Percentiles rank a stretch among this genome's conserved stretches.
phyloP scores from a whole-genome alignment of 2,888 invertebrate genomes.

The Erpobdella octoculata region DNA sequence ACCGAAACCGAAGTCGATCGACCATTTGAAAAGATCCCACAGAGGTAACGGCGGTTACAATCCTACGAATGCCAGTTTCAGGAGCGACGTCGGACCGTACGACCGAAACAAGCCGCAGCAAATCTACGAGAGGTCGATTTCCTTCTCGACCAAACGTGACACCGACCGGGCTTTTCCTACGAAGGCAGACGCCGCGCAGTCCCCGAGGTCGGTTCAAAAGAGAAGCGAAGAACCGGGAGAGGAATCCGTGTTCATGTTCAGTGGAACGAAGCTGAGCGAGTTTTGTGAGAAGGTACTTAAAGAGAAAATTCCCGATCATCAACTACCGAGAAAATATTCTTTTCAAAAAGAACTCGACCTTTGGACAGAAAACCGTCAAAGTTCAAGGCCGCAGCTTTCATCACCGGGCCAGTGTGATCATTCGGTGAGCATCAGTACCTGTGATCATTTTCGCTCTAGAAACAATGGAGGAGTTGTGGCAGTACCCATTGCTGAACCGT shows the following conservation, averaged over 20 bases:
- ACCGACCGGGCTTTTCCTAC: neutral
- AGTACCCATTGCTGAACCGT: too few relatives aligned
- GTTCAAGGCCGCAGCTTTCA: too few relatives aligned
- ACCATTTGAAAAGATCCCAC: neutral
- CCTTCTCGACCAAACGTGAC: neutral
- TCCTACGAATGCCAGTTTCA: neutral
- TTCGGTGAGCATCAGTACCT: too few relatives aligned
- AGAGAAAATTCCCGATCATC: too few relatives aligned
- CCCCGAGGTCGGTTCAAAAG: neutral
- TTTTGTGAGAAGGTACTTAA: neutral
- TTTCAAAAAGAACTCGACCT: too few relatives aligned
- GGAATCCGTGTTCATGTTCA: neutral
- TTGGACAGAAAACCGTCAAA: too few relatives aligned
- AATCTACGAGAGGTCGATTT: neutral
- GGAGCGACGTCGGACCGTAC: neutral
- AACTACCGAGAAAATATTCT: too few relatives aligned
- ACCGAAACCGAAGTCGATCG: neutral
- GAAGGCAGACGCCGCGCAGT: neutral
- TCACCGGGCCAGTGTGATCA: too few relatives aligned
- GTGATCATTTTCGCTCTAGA: too few relatives aligned
- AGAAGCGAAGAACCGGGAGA: neutral
- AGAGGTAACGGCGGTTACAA: neutral
- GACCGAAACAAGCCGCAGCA: neutral
- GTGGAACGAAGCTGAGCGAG: constrained; percentile 9
- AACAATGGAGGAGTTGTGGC: too few relatives aligned